These are phyloP conservation scores for Bradypus variegatus DNA, from an alignment of 2,797 vertebrate genomes.

Conservation along the genomic window DNA sequence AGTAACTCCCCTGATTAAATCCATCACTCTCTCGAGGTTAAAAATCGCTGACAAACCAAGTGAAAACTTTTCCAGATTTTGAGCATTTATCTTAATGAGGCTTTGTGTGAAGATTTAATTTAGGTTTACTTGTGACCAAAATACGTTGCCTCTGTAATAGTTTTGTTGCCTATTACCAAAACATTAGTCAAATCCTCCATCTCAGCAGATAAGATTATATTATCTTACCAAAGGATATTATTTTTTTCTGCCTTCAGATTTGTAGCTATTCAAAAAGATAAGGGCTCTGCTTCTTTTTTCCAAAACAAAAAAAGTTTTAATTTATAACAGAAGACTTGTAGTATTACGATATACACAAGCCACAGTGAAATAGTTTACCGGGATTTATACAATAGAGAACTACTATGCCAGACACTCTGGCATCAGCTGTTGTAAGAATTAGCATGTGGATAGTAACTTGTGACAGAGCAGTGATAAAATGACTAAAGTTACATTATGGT, in stretches of 20 bases:
- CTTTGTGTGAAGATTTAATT: conserved; percentile 40
- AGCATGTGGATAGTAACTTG: background rate
- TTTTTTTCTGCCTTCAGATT: conserved; percentile 26
- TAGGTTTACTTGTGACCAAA: conserved; percentile 31
- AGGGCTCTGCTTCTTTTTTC: background rate
- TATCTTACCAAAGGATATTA: background rate
- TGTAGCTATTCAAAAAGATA: conserved; percentile 5
- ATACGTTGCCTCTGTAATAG: background rate
- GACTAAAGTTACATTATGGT: background rate
- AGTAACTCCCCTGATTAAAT: background rate
- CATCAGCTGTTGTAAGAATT: conserved; percentile 34
- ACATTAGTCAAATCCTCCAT: conserved; percentile 1
- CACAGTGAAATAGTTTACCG: background rate
- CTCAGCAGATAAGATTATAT: background rate
- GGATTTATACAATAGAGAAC: background rate
- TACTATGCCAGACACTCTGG: background rate
- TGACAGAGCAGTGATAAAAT: conserved; percentile 29
- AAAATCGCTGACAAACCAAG: conserved; percentile 30
- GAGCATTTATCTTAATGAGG: conserved; percentile 30
- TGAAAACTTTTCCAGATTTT: conserved; percentile 19
- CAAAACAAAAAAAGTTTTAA: conserved; percentile 35
- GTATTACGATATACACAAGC: background rate
- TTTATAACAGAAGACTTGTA: conserved; percentile 23
- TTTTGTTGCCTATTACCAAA: conserved; percentile 21
- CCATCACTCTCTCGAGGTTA: background rate